phyloP scores from a whole-genome alignment of 2,888 invertebrate genomes.

The Acrocyrtus sp. region DNA sequence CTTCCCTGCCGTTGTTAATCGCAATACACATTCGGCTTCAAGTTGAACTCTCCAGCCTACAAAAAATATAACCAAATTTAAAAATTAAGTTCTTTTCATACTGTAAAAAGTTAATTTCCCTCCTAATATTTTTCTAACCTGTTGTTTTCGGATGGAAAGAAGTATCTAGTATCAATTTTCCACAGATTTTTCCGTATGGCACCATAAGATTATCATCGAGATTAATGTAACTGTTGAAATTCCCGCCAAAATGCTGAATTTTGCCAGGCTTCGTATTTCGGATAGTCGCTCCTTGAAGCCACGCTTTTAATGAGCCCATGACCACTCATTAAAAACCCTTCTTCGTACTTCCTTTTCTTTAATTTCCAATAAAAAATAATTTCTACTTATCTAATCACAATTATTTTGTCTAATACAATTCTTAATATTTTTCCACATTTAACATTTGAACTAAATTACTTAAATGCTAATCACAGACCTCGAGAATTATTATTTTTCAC shows the following conservation, averaged over 20 bases:
- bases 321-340: conserved; percentile 1
- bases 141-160: conserved; percentile 36
- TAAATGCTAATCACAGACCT: no score
- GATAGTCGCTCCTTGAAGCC: conserved; percentile 40
- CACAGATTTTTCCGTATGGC: conserved; percentile 24
- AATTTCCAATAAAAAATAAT: no score
- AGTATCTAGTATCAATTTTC: conserved; percentile 25
- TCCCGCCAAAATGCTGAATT: conserved; percentile 39
- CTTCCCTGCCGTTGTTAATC: conserved; percentile 32
- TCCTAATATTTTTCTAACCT: conserved; percentile 3
- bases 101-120: not conserved
- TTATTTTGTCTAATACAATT: no score
- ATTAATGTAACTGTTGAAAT: conserved; percentile 35
- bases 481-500: no score
- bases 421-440: no score
- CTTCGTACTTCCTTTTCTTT: no score
- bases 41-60: conserved; percentile 38
- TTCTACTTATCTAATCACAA: no score
- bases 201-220: conserved; percentile 32
- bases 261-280: conserved; percentile 42
- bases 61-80: no score
- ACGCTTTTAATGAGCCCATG: conserved; percentile 43
- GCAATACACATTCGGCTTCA: conserved; percentile 40
- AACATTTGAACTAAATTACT: no score
- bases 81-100: not conserved